Evolutionary conservation across 2,888 invertebrate genomes (phyloP), one percentile per base, ranked within the genome.

Genomic region (Nezara viridula): DNA sequence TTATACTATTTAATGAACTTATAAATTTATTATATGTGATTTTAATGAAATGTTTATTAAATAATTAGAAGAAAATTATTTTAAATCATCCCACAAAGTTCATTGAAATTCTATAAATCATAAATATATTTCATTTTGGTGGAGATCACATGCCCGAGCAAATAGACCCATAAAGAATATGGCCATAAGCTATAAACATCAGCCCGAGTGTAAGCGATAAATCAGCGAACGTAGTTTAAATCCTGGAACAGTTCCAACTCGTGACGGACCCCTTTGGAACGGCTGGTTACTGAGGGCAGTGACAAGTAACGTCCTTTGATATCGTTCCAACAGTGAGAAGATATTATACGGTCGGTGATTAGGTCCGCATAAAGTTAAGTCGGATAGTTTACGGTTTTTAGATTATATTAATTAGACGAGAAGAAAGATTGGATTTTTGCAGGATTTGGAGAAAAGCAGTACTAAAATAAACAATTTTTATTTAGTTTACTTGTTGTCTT

Each of bases 131-230:
- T 73, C 66, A 37, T 73, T 73, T 32, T 27, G 32, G 60, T 37
- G 37, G 66, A 73, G 66, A 73, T 73, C 66, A 73, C 66, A 73
- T 73, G 66, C 32, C 66, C 66, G 19, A 73, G 37, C 66, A 73
- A 73, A 73, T 73, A 73, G 66, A 37, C 7, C 66, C 32, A 73
- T 73, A 73, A 73, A 73, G 37, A 73, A 73, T 73, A 73, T 73
- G 66, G 66, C 66, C 66, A 73, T 73, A 73, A 73, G 66, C 66
- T 73, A 73, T 73, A 73, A 73, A 73, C 66, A 73, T 37, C 19
- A 73, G 66, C 66, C 66, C 66, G 66, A 73, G 66, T 73, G 32
- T 73, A 73, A 73, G 66, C 66, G 32, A 37, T 73, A 73, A 73
- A 73, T 73, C 66, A 37, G 66, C 3, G 6, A 73, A 73, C 66